Percentiles rank a stretch among this genome's conserved stretches.
These are phyloP conservation scores for Theretra japonica DNA, from an alignment of 2,888 invertebrate genomes.

Conservation along the genomic window DNA sequence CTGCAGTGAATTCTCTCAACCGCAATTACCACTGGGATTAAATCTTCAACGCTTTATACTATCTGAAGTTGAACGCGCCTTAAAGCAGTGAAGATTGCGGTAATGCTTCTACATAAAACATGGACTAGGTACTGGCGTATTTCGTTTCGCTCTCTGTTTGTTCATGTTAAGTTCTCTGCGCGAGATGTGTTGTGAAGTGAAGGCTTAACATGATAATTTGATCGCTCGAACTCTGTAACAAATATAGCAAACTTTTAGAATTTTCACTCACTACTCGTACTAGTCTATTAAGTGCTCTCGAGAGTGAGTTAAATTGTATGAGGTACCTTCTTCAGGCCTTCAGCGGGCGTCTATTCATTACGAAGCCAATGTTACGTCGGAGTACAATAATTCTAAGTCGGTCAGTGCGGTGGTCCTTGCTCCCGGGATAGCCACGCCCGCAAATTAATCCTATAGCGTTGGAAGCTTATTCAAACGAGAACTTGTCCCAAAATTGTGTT, in stretches of 20 bases:
- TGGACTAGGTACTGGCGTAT: neutral
- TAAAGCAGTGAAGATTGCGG: neutral
- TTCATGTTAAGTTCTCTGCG: neutral
- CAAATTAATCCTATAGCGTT: slow-evolving; percentile 27
- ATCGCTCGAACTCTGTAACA: neutral
- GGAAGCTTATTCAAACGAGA: slow-evolving; percentile 21
- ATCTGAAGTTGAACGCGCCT: neutral
- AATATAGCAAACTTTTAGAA: neutral
- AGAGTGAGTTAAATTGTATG: neutral
- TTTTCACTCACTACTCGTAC: neutral
- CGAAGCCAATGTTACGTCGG: slow-evolving; percentile 14
- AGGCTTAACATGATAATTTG: neutral
- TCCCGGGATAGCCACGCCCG: slow-evolving; percentile 21
- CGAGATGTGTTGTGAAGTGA: neutral
- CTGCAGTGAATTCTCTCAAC: neutral
- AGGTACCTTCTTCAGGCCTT: slow-evolving; percentile 11
- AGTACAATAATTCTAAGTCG: slow-evolving; percentile 25
- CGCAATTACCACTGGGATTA: neutral
- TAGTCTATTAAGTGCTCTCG: neutral
- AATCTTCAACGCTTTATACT: neutral
- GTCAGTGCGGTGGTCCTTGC: slow-evolving; percentile 21
- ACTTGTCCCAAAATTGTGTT: slow-evolving; percentile 6
- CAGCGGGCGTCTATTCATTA: slow-evolving; percentile 19
- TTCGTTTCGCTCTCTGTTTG: neutral
- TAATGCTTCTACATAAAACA: neutral